Evolutionary conservation across 1,140 invertebrate genomes (phyloP), one percentile per base, ranked within the genome.

Genomic region (Orussus abietinus): DNA sequence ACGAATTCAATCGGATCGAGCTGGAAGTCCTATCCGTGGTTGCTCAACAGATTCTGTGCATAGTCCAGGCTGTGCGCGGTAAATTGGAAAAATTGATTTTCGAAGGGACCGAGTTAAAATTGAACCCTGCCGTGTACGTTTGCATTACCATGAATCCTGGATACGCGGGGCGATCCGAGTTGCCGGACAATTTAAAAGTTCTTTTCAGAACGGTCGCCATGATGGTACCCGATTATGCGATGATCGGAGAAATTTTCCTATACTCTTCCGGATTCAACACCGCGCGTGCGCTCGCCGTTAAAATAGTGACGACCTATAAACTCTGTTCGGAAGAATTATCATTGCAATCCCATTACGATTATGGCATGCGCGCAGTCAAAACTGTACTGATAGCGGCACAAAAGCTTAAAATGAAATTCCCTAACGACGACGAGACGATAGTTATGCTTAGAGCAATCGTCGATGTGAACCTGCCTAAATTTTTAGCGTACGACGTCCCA

Each of bases 111-210:
- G 86, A 90, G 60, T 60, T 95, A 2, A 77, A 62, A 1, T 64
- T 95, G 2, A 91, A 93, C 68, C 79, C 84, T 0, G 80, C 84
- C 4, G 90, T 88, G 54, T 90, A 90, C 45, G 85, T 92, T 0
- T 93, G 90, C 57, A 94, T 96, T 43, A 95, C 92, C 0, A 94
- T 95, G 90, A 95, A 95, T 74, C 90, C 90, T 1, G 86, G 90
- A 26, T 95, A 95, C 59, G 90, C 89, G 3, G 91, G 89, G 17
- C 76, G 88, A 35, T 84, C 86, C 0, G 88, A 91, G 57, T 62
- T 95, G 22, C 92, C 92, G 0, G 91, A 95, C 56, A 96, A 95
- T 66, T 67, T 94, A 5, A 94, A 94, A 64, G 87, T 90, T 0
- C 69, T 96, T 2, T 96, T 96, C 64, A 80, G 92, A 21, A 90